phyloP scores from a whole-genome alignment of 2,797 vertebrate genomes.

The Gymnoscopelus braueri region DNA sequence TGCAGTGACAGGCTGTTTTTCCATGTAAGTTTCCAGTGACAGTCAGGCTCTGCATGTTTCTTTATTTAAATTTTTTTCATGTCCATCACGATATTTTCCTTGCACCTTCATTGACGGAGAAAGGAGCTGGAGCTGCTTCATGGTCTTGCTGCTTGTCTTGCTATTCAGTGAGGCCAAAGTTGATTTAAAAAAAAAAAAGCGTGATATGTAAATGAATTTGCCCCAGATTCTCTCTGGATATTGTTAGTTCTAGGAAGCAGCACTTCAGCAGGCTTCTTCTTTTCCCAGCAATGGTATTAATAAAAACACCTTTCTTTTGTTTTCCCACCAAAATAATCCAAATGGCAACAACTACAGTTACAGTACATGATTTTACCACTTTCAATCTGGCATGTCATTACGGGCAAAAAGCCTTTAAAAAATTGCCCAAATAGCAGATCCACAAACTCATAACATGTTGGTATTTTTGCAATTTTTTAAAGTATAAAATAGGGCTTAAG shows the following conservation, averaged over 20 bases:
- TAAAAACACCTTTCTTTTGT: conserved; percentile 1
- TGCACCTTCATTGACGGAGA: not conserved
- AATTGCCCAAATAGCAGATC: no score
- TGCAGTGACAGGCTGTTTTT: conserved; percentile 44
- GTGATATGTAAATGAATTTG: conserved; percentile 55
- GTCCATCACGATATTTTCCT: conserved; percentile 26
- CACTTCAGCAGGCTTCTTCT: conserved; percentile 32
- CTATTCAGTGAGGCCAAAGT: conserved; percentile 21
- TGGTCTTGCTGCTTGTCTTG: conserved; percentile 24
- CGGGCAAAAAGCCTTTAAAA: no score
- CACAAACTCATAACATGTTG: no score
- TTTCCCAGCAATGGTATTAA: conserved; percentile 20
- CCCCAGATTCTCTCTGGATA: conserved; percentile 52
- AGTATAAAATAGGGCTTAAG: conserved; percentile 13
- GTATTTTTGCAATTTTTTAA: not conserved
- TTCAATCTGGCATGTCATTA: no score
- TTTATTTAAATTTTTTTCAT: not conserved
- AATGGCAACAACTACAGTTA: no score
- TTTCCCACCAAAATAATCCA: no score
- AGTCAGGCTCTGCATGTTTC: not conserved
- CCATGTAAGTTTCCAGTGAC: conserved; percentile 48
- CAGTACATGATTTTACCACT: no score
- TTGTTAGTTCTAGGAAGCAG: conserved; percentile 43
- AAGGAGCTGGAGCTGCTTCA: conserved; percentile 11
- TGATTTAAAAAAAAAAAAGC: conserved; percentile 37